These are phyloP conservation scores for Salminus brasiliensis DNA, from an alignment of 2,113 vertebrate genomes.

Conservation along the genomic window DNA sequence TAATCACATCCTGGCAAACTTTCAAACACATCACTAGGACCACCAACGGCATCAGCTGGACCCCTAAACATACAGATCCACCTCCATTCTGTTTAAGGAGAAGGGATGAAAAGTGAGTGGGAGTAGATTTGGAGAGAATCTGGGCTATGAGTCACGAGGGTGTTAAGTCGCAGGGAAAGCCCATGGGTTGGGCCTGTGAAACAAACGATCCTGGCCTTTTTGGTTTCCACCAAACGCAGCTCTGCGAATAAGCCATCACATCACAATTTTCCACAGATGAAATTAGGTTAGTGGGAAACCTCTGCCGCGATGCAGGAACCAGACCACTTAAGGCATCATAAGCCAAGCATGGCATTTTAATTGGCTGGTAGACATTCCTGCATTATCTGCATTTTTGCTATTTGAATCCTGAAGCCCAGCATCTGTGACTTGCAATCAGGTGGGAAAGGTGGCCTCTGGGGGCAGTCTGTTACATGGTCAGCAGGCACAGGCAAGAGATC, in stretches of 20 bases:
- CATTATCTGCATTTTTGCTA: not conserved
- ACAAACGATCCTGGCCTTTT: not conserved
- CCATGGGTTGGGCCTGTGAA: not conserved
- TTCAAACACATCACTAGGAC: not conserved
- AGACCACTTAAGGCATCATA: not conserved
- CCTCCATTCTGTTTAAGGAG: not conserved
- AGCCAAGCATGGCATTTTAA: conserved; percentile 25
- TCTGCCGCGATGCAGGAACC: not conserved
- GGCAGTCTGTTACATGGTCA: not conserved
- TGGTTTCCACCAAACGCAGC: not conserved
- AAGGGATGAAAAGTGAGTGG: not conserved
- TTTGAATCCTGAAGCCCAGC: not conserved
- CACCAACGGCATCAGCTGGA: not conserved
- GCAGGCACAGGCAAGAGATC: not conserved
- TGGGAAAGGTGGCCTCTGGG: not conserved
- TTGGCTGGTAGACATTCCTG: not conserved
- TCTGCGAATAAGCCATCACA: not conserved
- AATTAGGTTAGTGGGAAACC: not conserved
- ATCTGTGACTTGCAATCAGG: not conserved
- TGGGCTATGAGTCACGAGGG: not conserved
- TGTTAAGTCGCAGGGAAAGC: conserved; percentile 1
- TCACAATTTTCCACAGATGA: not conserved
- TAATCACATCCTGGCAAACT: not conserved
- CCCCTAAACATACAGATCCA: not conserved
- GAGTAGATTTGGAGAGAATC: not conserved